These are phyloP conservation scores for Leptopilina boulardi DNA, from an alignment of 1,140 invertebrate genomes.

Conservation along the genomic window DNA sequence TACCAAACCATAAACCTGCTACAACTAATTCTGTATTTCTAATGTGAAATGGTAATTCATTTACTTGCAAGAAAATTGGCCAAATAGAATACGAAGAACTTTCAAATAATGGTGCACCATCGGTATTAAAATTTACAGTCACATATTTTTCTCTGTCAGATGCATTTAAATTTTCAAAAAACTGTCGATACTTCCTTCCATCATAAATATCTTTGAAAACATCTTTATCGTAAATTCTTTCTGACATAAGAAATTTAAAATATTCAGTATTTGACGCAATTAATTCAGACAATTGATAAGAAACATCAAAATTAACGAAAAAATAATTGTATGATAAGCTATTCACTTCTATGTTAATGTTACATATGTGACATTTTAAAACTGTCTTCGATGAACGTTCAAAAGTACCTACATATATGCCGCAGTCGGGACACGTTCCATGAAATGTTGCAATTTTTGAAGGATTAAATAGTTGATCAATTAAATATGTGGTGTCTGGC, in stretches of 20 bases:
- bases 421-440: slow-evolving; percentile 11
- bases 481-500: too few species aligned
- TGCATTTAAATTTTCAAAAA: slow-evolving; percentile 23
- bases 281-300: slow-evolving; percentile 31
- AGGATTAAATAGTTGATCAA: too few species aligned
- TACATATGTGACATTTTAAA: slow-evolving; percentile 33
- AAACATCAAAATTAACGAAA: slow-evolving; percentile 38
- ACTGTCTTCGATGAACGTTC: not conserved
- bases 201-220: slow-evolving; percentile 40
- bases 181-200: slow-evolving; percentile 36
- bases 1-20: slow-evolving; percentile 44
- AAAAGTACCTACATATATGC: slow-evolving; percentile 36
- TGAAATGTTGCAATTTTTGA: too few species aligned
- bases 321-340: slow-evolving; percentile 30
- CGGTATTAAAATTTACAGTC: slow-evolving; percentile 46
- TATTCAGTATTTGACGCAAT: slow-evolving; percentile 34
- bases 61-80: slow-evolving; percentile 46
- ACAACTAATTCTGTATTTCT: slow-evolving; percentile 38
- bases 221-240: slow-evolving; percentile 2
- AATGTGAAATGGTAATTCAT: slow-evolving; percentile 43
- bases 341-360: slow-evolving; percentile 36
- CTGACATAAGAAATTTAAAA: slow-evolving; percentile 36
- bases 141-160: slow-evolving; percentile 25
- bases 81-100: slow-evolving; percentile 44
- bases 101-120: slow-evolving; percentile 44